A percentile compares a stretch with the other conserved stretches of the same genome.
Evolutionary conservation across 2,797 vertebrate species (phyloP).

Genomic region (Sarcoramphus papa): DNA sequence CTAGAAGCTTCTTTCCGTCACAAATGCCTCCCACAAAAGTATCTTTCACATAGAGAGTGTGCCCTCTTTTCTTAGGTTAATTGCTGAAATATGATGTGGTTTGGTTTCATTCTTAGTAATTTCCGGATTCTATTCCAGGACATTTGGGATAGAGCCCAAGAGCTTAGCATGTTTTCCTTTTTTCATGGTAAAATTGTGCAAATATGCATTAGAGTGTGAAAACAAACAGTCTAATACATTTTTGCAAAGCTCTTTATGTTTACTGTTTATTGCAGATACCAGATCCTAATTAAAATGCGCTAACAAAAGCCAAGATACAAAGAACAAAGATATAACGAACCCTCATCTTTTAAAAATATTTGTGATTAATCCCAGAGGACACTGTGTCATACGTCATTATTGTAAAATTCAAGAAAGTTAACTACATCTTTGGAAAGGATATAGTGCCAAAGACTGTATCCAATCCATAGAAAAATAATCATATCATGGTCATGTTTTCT

Average conservation of each 20-base stretch:
- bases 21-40: slow-evolving; percentile 61
- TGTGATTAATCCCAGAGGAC: slow-evolving; percentile 78
- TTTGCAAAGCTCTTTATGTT: slow-evolving; percentile 88
- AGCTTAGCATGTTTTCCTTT: slow-evolving; percentile 87
- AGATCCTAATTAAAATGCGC: slow-evolving; percentile 87
- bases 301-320: slow-evolving; percentile 86
- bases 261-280: slow-evolving; percentile 88
- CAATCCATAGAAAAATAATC: slow-evolving; percentile 44
- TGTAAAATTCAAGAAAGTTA: slow-evolving; percentile 68
- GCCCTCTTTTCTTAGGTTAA: slow-evolving; percentile 80
- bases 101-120: slow-evolving; percentile 82
- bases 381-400: slow-evolving; percentile 53
- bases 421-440: slow-evolving; percentile 18
- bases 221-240: slow-evolving; percentile 88
- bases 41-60: slow-evolving; percentile 67
- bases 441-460: slow-evolving; percentile 30
- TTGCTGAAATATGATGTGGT: slow-evolving; percentile 81
- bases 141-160: slow-evolving; percentile 85
- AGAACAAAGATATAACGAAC: slow-evolving; percentile 81
- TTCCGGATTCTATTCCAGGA: slow-evolving; percentile 84
- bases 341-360: slow-evolving; percentile 80
- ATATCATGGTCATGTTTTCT: slow-evolving; percentile 32
- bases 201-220: slow-evolving; percentile 88
- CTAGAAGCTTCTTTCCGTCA: slow-evolving; percentile 58
- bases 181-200: slow-evolving; percentile 88